These are phyloP conservation scores for Xestia ashworthii DNA, from an alignment of 2,888 invertebrate genomes.

Conservation along the genomic window DNA sequence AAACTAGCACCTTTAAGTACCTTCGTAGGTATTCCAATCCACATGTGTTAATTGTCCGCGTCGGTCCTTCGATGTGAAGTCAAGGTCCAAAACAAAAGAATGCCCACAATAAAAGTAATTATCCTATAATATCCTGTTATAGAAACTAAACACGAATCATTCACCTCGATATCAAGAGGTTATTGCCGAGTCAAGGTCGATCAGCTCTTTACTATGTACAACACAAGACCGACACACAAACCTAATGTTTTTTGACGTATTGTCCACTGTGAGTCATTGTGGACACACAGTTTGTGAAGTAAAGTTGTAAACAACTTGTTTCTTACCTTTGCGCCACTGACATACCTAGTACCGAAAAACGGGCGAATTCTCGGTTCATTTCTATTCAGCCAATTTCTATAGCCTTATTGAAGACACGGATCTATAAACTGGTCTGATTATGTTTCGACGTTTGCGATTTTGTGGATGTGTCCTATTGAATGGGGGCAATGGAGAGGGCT, in stretches of 20 bases:
- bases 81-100: conserved; percentile 53
- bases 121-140: conserved; percentile 68
- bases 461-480: not conserved
- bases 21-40: not conserved
- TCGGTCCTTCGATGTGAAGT: not conserved
- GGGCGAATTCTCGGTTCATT: not conserved
- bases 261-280: conserved; percentile 62
- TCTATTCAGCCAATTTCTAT: conserved; percentile 24
- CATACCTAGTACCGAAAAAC: not conserved
- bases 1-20: too few relatives aligned
- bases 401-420: conserved; percentile 17
- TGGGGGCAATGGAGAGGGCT: too few relatives aligned
- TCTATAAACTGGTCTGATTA: not conserved
- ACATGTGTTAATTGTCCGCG: not conserved
- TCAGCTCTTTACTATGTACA: conserved; percentile 74
- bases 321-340: conserved; percentile 43
- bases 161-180: conserved; percentile 73
- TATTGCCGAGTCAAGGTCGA: conserved; percentile 77
- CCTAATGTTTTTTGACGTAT: conserved; percentile 75
- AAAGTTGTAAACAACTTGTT: conserved; percentile 48
- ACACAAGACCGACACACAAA: conserved; percentile 74
- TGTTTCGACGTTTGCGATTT: not conserved
- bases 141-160: conserved; percentile 71
- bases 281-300: conserved; percentile 38
- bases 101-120: conserved; percentile 41